Percentiles rank a stretch among this genome's conserved stretches.
These are phyloP conservation scores for Phenganax marumi DNA, from an alignment of 92 coral and sea anemone species.

Conservation along the genomic window DNA sequence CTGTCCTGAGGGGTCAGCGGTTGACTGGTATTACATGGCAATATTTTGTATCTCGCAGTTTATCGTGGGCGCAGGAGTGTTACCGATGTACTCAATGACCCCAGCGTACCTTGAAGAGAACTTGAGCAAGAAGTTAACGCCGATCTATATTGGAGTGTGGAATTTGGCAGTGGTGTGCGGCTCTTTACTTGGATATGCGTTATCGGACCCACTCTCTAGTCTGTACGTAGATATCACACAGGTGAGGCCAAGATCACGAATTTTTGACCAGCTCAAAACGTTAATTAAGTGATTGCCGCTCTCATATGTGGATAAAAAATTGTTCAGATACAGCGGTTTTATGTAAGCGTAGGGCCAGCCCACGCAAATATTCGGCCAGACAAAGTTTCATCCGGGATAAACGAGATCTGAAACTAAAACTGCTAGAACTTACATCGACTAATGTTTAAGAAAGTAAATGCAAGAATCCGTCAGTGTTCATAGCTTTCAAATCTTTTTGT, in stretches of 20 bases:
- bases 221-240: conserved; percentile 20
- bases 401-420: too few species aligned
- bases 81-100: conserved; percentile 6
- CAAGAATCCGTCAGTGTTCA: too few species aligned
- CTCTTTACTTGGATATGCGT: conserved; percentile 24
- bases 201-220: not conserved
- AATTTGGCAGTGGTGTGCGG: conserved; percentile 1
- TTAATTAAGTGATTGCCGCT: too few species aligned
- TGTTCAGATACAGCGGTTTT: too few species aligned
- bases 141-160: conserved; percentile 16
- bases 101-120: conserved; percentile 5
- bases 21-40: conserved; percentile 25
- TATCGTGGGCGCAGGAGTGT: conserved; percentile 17
- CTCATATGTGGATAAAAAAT: too few species aligned
- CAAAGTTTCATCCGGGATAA: too few species aligned
- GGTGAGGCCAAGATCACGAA: not conserved
- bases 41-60: conserved; percentile 20
- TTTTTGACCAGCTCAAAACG: too few species aligned
- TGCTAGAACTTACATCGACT: too few species aligned
- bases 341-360: too few species aligned
- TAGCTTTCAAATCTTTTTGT: too few species aligned
- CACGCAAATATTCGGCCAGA: too few species aligned
- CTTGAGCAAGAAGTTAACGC: not conserved
- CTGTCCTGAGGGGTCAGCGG: not conserved
- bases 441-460: too few species aligned